Percentiles rank a stretch among this genome's conserved stretches.
Conservation (phyloP, 2,888 invertebrate genomes). For the Chesias legatella region DNA sequence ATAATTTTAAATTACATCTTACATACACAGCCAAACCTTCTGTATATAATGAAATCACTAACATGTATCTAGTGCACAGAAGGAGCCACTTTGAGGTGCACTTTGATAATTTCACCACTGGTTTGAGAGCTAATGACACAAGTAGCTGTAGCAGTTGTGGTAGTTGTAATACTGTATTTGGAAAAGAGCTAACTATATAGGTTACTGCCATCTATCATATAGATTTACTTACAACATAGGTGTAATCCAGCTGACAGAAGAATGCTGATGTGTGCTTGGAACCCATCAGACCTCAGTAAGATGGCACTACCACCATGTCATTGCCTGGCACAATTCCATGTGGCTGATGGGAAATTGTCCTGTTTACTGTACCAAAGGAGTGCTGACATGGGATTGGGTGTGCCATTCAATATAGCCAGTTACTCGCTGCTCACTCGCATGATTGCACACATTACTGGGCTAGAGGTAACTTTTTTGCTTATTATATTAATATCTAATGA, state of each 20-base stretch:
- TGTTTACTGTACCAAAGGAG: constrained; percentile 97
- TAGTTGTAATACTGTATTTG: no score
- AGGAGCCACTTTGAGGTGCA: no score
- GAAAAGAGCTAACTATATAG: no score
- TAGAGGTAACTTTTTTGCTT: constrained; percentile 82
- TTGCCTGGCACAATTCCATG: constrained; percentile 96
- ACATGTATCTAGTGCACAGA: no score
- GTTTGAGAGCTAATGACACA: no score
- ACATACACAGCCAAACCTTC: no score
- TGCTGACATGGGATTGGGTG: constrained; percentile 98
- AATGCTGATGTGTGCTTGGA: constrained; percentile 97
- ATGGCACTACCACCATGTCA: constrained; percentile 99
- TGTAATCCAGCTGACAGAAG: constrained; percentile 92
- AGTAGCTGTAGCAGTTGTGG: no score
- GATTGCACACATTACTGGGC: constrained; percentile 96
- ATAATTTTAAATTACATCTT: no score
- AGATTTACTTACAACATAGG: constrained; percentile 34
- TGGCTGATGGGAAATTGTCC: constrained; percentile 89
- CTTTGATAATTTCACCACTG: no score
- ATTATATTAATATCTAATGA: background rate
- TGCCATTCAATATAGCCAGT: constrained; percentile 98
- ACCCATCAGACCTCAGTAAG: constrained; percentile 89
- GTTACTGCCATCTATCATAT: no score
- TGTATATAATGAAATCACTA: no score
- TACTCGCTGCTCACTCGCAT: constrained; percentile 96